Base-by-base conservation (phyloP, 2,113 vertebrate genomes). In the Cranoglanis bouderius region DNA sequence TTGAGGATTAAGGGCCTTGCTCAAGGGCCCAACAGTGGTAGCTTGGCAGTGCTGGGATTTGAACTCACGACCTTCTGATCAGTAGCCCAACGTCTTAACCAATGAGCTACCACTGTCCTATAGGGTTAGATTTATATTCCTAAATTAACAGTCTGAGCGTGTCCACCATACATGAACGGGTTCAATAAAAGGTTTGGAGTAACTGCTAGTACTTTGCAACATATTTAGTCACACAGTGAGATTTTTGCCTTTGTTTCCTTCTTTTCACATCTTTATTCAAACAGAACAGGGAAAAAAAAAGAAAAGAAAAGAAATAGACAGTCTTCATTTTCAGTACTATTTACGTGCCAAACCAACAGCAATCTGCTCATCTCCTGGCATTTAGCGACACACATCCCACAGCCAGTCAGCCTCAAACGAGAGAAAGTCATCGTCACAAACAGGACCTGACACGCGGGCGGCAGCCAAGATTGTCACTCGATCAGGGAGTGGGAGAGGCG, bases 371-470 rank as follows among this genome's bases (percentile, higher is more conserved):
- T 63, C 59, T 72, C 40, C 82, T 72, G 67, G 49, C 46, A 82
- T 88, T 88, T 81, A 82, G 53, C 29, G 75, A 77, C 57, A 80
- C 57, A 18, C 70, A 77, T 38, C n/a, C 83, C 57, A 88, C 84
- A 83, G 78, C 18, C 65, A 86, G 83, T 83, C 70, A 85, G 80
- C 87, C 77, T 61, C 55, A 80, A 87, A 89, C 24, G 51, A 89
- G 82, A 89, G 85, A 87, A 63, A 87, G n/a, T n/a, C 18, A 83
- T 81, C 75, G 55, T 86, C 86, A 85, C 75, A 90, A 88, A 90
- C 90, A 84, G 85, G 59, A 89, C 78, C 80, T 90, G 90, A 90
- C 90, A 90, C 80, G 24, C 85, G 51, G 87, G 57, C 55, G 84
- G 81, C 87, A 84, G 85, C 82, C 80, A 88, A 78, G 46, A 86